phyloP scores from a whole-genome alignment of 2,888 invertebrate species.

The Thymelicus acteon region DNA sequence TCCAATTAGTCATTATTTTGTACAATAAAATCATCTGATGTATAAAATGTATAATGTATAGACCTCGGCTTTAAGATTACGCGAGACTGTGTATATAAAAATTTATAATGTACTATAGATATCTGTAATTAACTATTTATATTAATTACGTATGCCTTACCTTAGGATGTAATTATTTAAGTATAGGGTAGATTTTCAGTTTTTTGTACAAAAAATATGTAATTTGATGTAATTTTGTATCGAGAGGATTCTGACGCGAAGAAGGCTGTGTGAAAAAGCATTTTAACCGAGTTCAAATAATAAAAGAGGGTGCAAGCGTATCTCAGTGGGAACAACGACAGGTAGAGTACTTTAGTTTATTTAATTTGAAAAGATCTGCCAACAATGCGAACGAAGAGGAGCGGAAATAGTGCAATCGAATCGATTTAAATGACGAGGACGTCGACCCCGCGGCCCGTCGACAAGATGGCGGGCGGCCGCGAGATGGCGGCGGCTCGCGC shows the following conservation, averaged over 20 bases:
- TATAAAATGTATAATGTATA: constrained; percentile 57
- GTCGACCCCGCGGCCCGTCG: not conserved
- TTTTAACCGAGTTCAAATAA: constrained; percentile 60
- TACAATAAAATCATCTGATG: constrained; percentile 28
- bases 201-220: constrained; percentile 62
- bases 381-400: constrained; percentile 55
- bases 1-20: constrained; percentile 30
- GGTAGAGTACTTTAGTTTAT: constrained; percentile 46
- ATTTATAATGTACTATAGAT: constrained; percentile 63
- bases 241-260: constrained; percentile 49
- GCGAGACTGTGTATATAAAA: constrained; percentile 80
- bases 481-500: not conserved
- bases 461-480: not conserved
- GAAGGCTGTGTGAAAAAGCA: constrained; percentile 79
- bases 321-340: constrained; percentile 56
- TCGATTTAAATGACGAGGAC: constrained; percentile 47
- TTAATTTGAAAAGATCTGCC: constrained; percentile 74
- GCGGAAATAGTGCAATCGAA: constrained; percentile 61
- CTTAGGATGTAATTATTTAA: constrained; percentile 60
- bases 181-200: constrained; percentile 58
- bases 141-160: constrained; percentile 78
- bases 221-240: constrained; percentile 55
- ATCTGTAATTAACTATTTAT: constrained; percentile 79
- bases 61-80: constrained; percentile 75
- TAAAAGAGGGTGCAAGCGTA: constrained; percentile 40